phyloP scores from a whole-genome alignment of 37 sponge, comb jelly and placozoan species.

The Tethya wilhelma region DNA sequence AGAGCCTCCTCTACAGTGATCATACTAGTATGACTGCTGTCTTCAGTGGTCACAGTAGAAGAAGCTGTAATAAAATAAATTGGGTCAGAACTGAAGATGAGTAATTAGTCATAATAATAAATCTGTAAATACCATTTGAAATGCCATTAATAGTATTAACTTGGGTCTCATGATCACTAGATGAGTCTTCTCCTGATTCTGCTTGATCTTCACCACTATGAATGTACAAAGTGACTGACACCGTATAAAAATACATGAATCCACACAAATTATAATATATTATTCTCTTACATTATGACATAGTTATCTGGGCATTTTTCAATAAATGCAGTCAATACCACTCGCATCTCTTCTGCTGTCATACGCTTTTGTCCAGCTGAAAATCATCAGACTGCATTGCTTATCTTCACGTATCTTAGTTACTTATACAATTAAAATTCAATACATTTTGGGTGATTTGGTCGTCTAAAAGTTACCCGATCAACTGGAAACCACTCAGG shows the following conservation, averaged over 20 bases:
- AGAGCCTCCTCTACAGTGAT: neutral
- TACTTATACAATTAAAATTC: too few species aligned
- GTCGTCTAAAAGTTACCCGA: slow-evolving; percentile 2
- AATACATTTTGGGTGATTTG: slow-evolving; percentile 18
- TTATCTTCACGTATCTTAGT: too few species aligned
- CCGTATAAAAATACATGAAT: neutral
- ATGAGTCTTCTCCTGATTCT: too few species aligned
- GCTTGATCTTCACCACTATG: neutral
- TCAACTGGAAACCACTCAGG: slow-evolving; percentile 4
- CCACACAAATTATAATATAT: neutral
- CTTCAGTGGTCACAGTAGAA: too few species aligned
- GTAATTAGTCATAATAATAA: too few species aligned
- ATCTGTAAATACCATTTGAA: too few species aligned
- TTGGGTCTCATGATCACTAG: too few species aligned
- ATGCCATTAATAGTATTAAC: too few species aligned
- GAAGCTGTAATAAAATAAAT: too few species aligned
- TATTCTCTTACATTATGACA: neutral
- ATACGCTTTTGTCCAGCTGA: slow-evolving; percentile 14
- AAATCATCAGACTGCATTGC: too few species aligned
- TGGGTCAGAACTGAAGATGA: too few species aligned
- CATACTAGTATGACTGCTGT: neutral
- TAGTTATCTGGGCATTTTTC: neutral
- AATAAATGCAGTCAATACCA: neutral
- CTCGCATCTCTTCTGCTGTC: slow-evolving; percentile 4
- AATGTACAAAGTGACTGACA: neutral